Percentiles rank a stretch among this genome's conserved stretches.
Evolutionary conservation across 2,113 vertebrate genomes (phyloP).

Genomic region (Leiothrix lutea): DNA sequence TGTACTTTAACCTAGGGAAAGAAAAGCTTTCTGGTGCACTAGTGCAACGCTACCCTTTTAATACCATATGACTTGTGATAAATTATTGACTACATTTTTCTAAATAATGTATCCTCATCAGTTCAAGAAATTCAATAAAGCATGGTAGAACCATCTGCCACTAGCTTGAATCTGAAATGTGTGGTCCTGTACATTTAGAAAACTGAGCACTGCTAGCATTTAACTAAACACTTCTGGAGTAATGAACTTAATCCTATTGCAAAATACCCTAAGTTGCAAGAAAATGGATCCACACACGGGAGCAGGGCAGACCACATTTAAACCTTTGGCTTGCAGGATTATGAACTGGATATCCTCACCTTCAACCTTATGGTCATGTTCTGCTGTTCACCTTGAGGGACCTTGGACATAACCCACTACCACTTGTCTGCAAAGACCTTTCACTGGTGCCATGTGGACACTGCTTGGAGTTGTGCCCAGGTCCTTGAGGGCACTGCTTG

Average conservation of each 20-base stretch:
- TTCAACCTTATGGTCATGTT: neutral
- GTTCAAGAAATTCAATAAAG: constrained; percentile 1
- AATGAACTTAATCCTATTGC: neutral
- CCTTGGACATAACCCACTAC: neutral
- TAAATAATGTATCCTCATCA: constrained; percentile 38
- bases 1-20: neutral
- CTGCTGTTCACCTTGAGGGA: neutral
- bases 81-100: constrained; percentile 42
- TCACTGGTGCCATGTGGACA: neutral
- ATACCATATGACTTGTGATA: constrained; percentile 7
- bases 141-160: neutral
- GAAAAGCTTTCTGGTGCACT: neutral
- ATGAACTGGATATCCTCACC: neutral
- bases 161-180: neutral
- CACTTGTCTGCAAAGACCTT: neutral
- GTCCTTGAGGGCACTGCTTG: neutral
- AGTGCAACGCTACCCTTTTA: neutral
- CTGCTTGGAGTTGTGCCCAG: neutral
- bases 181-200: neutral
- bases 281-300: neutral
- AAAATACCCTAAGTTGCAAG: neutral
- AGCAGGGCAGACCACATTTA: neutral
- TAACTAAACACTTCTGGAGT: neutral
- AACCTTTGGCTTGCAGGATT: neutral
- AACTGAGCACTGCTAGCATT: neutral